Evolutionary conservation across 2,113 vertebrate species (phyloP).

Genomic region (Felis catus): F.catus_Fca126_mat1.0 CM031414.1:98463001-98463500

Average conservation of each 20-base stretch:
- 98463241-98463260: background rate
- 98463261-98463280: background rate
- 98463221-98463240: background rate
- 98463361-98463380: background rate
- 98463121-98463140: background rate
- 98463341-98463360: background rate
- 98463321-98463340: background rate
- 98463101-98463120: background rate
- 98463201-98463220: background rate
- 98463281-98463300: background rate
- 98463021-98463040: background rate
- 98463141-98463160: constrained; percentile 4
- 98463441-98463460: background rate
- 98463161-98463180: background rate
- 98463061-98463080: background rate
- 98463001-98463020: background rate
- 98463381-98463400: background rate
- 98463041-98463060: background rate
- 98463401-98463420: background rate
- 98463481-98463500: background rate
- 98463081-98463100: background rate
- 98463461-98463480: background rate
- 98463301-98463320: background rate
- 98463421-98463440: background rate
- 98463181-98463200: background rate